Conservation (phyloP, 2,888 invertebrate species). For the Caenorhabditis sp. region DNA sequence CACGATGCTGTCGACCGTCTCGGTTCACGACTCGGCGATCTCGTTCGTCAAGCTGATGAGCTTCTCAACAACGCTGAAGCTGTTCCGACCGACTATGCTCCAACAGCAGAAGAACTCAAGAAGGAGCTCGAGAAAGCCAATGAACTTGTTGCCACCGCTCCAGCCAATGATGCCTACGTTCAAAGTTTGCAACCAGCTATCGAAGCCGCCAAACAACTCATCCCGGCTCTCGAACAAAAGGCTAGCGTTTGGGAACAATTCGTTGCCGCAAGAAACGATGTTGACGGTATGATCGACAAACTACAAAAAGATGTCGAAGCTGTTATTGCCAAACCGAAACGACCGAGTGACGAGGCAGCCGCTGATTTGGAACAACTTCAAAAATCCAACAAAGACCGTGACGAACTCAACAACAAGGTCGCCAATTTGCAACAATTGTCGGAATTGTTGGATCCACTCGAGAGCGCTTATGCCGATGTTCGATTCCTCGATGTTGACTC, state of each 20-base stretch:
- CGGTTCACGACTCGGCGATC: constrained; percentile 21
- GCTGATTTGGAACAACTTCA: constrained; percentile 20
- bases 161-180: constrained; percentile 10
- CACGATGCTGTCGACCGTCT: constrained; percentile 21
- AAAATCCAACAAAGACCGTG: constrained; percentile 15
- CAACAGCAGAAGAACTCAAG: constrained; percentile 31
- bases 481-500: constrained; percentile 62
- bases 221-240: constrained; percentile 35
- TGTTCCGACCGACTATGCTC: constrained; percentile 33
- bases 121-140: constrained; percentile 19
- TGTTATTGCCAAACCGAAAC: constrained; percentile 16
- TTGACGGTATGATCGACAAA: constrained; percentile 36
- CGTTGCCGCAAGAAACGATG: constrained; percentile 42
- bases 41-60: constrained; percentile 30
- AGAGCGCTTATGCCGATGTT: constrained; percentile 58
- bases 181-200: constrained; percentile 16
- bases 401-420: constrained; percentile 25
- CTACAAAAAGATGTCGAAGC: constrained; percentile 35
- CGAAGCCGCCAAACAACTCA: constrained; percentile 20
- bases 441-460: constrained; percentile 53
- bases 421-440: constrained; percentile 43
- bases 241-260: constrained; percentile 42
- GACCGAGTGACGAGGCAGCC: constrained; percentile 19
- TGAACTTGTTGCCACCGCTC: neutral
- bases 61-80: constrained; percentile 39